Evolutionary conservation across 23 tunicate genomes (phyloP).

Genomic region (Clavelina lepadiformis): DNA sequence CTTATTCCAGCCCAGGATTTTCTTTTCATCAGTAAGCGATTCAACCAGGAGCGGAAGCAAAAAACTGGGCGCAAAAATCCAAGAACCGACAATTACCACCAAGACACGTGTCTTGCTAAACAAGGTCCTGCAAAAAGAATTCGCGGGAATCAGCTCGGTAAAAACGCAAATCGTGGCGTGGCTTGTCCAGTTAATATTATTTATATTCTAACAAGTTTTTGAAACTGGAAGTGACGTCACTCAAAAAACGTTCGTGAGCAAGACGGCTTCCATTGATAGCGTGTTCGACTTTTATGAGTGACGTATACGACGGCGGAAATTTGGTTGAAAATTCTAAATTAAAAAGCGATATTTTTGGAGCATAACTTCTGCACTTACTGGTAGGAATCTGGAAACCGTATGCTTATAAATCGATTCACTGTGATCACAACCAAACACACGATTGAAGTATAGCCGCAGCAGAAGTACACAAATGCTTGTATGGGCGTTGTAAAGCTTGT

Average conservation of each 20-base stretch:
- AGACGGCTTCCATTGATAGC: too few species aligned
- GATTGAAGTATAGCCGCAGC: constrained; percentile 83
- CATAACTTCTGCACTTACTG: too few species aligned
- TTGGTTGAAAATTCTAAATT: too few species aligned
- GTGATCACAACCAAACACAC: constrained; percentile 61
- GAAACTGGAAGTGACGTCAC: too few species aligned
- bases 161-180: too few species aligned
- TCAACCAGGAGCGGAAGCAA: constrained; percentile 39
- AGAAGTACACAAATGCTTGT: constrained; percentile 76
- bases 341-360: too few species aligned
- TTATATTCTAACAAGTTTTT: too few species aligned
- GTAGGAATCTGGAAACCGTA: constrained; percentile 42
- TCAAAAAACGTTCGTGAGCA: too few species aligned
- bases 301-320: too few species aligned
- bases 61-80: constrained; percentile 71
- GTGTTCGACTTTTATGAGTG: too few species aligned
- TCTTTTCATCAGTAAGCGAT: background rate
- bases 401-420: constrained; percentile 58
- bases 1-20: constrained; percentile 41
- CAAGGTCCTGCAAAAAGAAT: constrained; percentile 11
- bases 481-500: constrained; percentile 36
- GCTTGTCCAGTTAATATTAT: too few species aligned
- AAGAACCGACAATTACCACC: constrained; percentile 17
- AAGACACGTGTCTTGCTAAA: constrained; percentile 19
- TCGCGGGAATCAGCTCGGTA: too few species aligned